Evolutionary conservation across 37 sponge, comb jelly and placozoan species (phyloP), one percentile per base, ranked within the genome.

Genomic region (Halichondria panicea): DNA sequence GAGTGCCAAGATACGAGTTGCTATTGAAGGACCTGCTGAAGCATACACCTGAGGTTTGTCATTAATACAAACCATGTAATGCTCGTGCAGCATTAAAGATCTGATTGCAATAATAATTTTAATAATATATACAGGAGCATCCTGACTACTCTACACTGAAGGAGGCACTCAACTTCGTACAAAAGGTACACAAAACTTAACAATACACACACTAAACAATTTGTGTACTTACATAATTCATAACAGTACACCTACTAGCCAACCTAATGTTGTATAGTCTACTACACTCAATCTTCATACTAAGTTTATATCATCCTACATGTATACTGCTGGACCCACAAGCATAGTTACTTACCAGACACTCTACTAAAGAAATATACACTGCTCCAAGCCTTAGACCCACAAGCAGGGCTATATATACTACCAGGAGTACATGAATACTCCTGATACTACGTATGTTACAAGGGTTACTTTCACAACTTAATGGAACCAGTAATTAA

Each of bases 1-100:
- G 94, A 54, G 76, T 89, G 4, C 81, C 87, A n/a, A 71, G 94
- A 45, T 93, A 93, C 38, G 80, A 81, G 43, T 21, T 93, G 22
- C 79, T 93, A 18, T 75, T 93, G 36, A 85, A 93, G 31, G 94
- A 93, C 45, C 79, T 88, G 45, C 72, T 93, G 8, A 88, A 81
- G 32, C 75, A 90, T 63, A 90, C 91, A 1, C 8, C 60, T 8
- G 81, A 81, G 78, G 91, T 90, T 56, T 72, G 12, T 12, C 12
- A 35, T 18, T 46, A 44, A 41, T 32, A 38, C 27, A 41, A 58
- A 2, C 59, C 38, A 1, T 73, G 32, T 2, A 13, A 18, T 25
- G 56, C 27, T 42, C 43, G 21, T n/a, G 62, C 11, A 60, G 11
- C 25, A 21, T 25, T 31, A 32, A 12, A 33, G 25, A n/a, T 72